Base-by-base conservation (phyloP, 2,797 vertebrate species). In the Protonibea diacanthus region DNA sequence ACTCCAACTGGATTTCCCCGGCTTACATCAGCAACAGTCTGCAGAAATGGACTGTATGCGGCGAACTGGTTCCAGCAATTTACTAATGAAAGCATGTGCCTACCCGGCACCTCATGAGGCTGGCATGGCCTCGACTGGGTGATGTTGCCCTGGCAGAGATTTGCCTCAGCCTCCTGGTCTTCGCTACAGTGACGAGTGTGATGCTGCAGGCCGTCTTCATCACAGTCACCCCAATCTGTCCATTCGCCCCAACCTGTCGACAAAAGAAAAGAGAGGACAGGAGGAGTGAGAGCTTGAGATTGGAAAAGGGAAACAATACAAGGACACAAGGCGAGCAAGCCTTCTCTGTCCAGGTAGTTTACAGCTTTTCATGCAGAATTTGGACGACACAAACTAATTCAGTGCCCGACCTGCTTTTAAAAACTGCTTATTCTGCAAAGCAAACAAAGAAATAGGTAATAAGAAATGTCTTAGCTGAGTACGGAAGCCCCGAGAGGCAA, bases 71-170 rank as follows among this genome's bases (percentile, higher is more conserved):
- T 45, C 13, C 23, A 63, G 64, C 20, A 40, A 52, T 76, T 62
- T 29, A 21, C 29, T 9, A 20, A 33, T 25, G 10, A 2, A 23
- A 55, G 38, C 12, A 1, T 45, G 23, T 7, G 45, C 68, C 3
- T 87, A 99, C 97, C 97, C 91, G 96, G 96, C 80, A 97, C 96
- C 48, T 96, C 95, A 23, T 96, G 97, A 63, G 96, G 95, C 60
- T 89, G 77, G 56, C 97, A 99, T 0, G 80, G 83, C 73, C 94
- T 92, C 72, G 92, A 96, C 92, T 97, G 96, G 0, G 97, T 97
- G 81, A 89, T 18, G 79, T 98, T 98, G 33, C 96, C 96, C 0
- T 90, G 94, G 85, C 97, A 98, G 82, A 96, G 94, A 59, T 82
- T 82, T 68, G 94, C 92, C 85, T 94, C 93, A 0, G 95, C 94